phyloP scores from a whole-genome alignment of 2,113 vertebrate genomes.

The Equus quagga region DNA sequence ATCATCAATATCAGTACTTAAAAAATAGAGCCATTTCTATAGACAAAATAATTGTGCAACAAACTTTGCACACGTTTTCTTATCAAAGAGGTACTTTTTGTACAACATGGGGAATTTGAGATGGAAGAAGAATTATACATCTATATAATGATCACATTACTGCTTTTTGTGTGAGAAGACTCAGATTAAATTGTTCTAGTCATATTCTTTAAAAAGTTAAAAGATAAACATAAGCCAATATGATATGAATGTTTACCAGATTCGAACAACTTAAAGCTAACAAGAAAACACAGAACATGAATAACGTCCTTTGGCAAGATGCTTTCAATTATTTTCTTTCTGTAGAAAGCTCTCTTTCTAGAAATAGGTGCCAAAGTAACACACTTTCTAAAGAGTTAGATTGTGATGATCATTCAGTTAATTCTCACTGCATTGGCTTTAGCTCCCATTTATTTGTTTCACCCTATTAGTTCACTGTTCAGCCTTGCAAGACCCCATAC shows the following conservation, averaged over 20 bases:
- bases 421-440: not conserved
- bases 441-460: not conserved
- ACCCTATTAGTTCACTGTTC: not conserved
- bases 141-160: not conserved
- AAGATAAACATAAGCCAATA: not conserved
- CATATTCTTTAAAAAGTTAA: slow-evolving; percentile 44
- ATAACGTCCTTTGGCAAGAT: slow-evolving; percentile 27
- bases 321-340: not conserved
- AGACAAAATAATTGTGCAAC: not conserved
- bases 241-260: slow-evolving; percentile 4
- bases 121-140: not conserved
- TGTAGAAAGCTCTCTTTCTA: not conserved
- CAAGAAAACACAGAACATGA: slow-evolving; percentile 20
- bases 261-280: slow-evolving; percentile 33
- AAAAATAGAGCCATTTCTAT: not conserved
- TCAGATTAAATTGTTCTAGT: slow-evolving; percentile 54
- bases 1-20: not conserved
- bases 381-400: slow-evolving; percentile 26
- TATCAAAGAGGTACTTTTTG: not conserved
- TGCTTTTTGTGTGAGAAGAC: slow-evolving; percentile 25
- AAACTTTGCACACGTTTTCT: not conserved
- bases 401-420: not conserved
- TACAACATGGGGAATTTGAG: slow-evolving; percentile 15
- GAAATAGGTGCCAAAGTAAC: slow-evolving; percentile 36
- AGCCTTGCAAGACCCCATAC: not conserved